Percentiles rank a stretch among this genome's conserved stretches.
Conservation (phyloP, 2,113 vertebrate genomes). For the Regulus satrapa region DNA sequence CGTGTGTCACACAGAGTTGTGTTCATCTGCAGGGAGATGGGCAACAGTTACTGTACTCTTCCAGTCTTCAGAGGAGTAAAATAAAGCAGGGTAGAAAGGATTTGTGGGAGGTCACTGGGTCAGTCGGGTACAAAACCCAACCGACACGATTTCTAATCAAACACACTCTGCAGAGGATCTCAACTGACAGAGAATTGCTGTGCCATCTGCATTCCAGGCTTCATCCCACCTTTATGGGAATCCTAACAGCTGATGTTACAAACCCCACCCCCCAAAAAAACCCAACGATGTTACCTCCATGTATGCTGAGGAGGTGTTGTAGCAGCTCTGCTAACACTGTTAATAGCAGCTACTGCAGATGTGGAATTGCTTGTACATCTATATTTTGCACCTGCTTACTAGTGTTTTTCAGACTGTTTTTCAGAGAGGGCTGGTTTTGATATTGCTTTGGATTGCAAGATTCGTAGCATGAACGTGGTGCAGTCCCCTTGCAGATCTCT, state of each 20-base stretch:
- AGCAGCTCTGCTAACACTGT: background rate
- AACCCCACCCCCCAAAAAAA: background rate
- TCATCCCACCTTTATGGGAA: background rate
- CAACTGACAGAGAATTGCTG: background rate
- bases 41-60: background rate
- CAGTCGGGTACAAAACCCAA: fast-evolving
- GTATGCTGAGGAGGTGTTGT: background rate
- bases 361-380: background rate
- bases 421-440: background rate
- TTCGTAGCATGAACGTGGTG: background rate
- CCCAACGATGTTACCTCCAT: background rate
- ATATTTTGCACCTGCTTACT: background rate
- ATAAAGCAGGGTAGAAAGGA: background rate
- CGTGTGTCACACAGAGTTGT: background rate
- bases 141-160: fast-evolving
- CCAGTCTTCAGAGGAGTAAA: background rate
- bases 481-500: background rate
- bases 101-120: background rate
- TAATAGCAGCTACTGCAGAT: background rate
- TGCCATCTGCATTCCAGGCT: background rate
- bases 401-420: background rate
- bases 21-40: background rate
- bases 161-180: fast-evolving
- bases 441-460: background rate
- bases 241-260: background rate